phyloP scores from a whole-genome alignment of 2,797 vertebrate species.

The Microhierax caerulescens region DNA sequence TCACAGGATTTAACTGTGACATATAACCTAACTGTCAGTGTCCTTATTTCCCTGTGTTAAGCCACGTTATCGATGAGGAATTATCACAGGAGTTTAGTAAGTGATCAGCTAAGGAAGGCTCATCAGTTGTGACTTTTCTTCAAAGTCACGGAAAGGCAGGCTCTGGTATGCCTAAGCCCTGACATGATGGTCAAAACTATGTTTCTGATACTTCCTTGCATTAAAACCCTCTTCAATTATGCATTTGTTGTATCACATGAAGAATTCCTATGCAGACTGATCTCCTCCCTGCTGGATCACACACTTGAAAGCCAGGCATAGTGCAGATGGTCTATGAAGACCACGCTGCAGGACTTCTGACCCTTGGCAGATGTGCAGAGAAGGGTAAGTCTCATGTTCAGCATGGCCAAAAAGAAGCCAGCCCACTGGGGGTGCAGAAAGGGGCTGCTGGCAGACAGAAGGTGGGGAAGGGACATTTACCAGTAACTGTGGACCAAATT shows the following conservation, averaged over 20 bases:
- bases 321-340: background rate
- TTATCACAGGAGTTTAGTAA: background rate
- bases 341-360: background rate
- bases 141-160: background rate
- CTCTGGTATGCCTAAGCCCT: background rate
- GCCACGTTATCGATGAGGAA: background rate
- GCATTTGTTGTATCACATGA: background rate
- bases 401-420: background rate
- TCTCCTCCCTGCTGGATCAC: background rate
- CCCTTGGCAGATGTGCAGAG: background rate
- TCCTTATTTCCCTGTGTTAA: constrained; percentile 8
- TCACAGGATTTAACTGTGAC: background rate
- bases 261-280: background rate
- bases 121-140: background rate
- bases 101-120: background rate
- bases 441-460: background rate
- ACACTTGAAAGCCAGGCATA: background rate
- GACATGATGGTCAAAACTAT: background rate
- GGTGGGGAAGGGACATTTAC: background rate
- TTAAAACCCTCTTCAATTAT: background rate
- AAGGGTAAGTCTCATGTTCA: background rate
- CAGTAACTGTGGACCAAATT: background rate
- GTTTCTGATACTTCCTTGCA: background rate
- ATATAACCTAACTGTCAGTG: background rate
- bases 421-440: background rate